Conservation (phyloP, 2,113 vertebrate genomes). For the Oenanthe oenanthe region DNA sequence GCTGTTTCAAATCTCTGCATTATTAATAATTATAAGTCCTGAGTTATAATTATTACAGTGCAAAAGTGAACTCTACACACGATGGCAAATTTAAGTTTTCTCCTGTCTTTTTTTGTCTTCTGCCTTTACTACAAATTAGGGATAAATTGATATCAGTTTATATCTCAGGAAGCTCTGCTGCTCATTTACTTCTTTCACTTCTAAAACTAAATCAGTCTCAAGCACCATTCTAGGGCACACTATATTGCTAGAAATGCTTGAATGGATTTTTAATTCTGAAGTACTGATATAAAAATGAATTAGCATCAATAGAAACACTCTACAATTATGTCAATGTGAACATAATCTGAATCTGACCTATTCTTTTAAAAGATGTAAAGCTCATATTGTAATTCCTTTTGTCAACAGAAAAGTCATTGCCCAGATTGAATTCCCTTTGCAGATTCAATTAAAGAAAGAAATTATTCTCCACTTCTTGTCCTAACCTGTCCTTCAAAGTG, state of each 20-base stretch:
- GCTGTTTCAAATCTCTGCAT: background rate
- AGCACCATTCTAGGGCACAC: background rate
- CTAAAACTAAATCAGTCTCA: background rate
- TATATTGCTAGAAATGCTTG: background rate
- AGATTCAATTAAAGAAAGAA: conserved; percentile 15
- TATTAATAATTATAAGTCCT: background rate
- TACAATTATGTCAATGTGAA: background rate
- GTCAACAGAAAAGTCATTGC: conserved; percentile 26
- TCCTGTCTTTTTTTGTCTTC: background rate
- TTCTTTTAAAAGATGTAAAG: background rate
- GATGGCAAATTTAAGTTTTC: background rate
- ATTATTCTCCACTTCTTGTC: background rate
- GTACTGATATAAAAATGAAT: background rate
- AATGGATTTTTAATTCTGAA: conserved; percentile 10
- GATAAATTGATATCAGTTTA: background rate
- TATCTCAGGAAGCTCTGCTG: background rate
- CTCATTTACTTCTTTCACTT: background rate
- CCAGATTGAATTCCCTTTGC: background rate
- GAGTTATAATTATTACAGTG: background rate
- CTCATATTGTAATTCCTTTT: background rate
- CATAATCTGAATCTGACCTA: conserved; percentile 2
- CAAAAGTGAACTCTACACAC: background rate
- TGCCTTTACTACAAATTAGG: background rate
- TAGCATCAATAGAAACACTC: background rate
- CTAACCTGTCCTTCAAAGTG: background rate